Percentiles rank a stretch among this genome's conserved stretches.
phyloP scores from a whole-genome alignment of 1,140 invertebrate species.

The Physella acuta region DNA sequence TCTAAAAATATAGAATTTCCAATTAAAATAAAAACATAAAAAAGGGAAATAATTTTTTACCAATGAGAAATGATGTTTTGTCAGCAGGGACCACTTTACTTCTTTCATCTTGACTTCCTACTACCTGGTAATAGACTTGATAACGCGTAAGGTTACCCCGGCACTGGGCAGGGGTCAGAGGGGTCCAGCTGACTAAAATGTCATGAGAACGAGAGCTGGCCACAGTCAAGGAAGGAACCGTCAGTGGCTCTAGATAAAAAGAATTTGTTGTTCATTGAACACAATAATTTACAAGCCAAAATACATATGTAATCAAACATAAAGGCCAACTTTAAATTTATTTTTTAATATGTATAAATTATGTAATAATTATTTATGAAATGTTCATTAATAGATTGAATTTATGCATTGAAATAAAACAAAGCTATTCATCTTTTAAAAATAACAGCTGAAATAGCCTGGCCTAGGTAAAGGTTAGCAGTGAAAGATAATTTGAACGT shows the following conservation, averaged over 20 bases:
- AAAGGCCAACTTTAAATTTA: too few relatives aligned
- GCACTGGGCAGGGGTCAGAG: neutral
- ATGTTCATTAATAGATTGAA: neutral
- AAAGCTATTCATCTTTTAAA: neutral
- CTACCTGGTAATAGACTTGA: neutral
- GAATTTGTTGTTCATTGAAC: neutral
- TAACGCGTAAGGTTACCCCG: conserved; percentile 1
- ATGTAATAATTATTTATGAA: too few relatives aligned
- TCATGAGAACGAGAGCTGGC: neutral
- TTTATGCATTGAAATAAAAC: neutral
- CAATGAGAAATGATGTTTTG: conserved; percentile 10
- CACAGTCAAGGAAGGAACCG: neutral
- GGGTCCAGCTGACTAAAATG: conserved; percentile 12
- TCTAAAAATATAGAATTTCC: neutral
- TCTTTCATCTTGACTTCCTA: neutral
- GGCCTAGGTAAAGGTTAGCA: neutral
- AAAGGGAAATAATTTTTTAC: neutral
- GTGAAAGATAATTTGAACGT: neutral
- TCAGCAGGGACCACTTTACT: neutral
- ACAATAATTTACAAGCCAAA: too few relatives aligned
- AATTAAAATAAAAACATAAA: neutral
- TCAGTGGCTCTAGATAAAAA: conserved; percentile 2
- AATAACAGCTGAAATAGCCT: neutral
- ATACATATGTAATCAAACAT: too few relatives aligned
- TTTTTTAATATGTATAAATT: too few relatives aligned